Evolutionary conservation across 2,113 vertebrate genomes (phyloP), one percentile per base, ranked within the genome.

Genomic region (Ondatra zibethicus): DNA sequence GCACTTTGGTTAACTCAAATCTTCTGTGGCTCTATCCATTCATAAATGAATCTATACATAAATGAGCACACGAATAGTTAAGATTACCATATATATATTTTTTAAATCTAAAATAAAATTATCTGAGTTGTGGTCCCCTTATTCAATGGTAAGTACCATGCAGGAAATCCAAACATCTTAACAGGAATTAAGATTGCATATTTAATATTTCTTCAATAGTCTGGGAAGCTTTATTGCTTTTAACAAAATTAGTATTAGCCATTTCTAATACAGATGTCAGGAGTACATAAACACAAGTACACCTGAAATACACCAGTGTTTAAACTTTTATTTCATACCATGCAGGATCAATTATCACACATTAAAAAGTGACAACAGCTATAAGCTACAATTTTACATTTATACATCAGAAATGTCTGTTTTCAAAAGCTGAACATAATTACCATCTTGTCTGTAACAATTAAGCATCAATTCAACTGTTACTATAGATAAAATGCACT

Each of bases 201-300:
- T 78, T 17, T 88, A 97, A 93, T 70, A 92, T 92, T 77, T n/a
- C 80, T 87, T 98, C 82, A 92, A 98, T 92, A 97, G 97, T 97
- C 16, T 92, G 75, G 78, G 93, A 92, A 97, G 95, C 68, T 95
- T 92, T 98, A 98, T 96, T 98, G 98, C 98, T 98, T 98, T 97
- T 98, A 98, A 98, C 97, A 98, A 98, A 97, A 98, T 97, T 98
- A 98, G 94, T 98, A 98, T 99, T 97, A 98, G 98, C 98, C 98
- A 98, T 97, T 98, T 98, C 98, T 98, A 98, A 98, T 98, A 99
- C 98, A 99, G 97, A 98, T 94, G 97, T 98, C 98, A 98, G 98
- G 98, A 98, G 98, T 98, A 98, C 98, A 99, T 98, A 98, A 98
- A 98, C 98, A 99, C 98, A 98, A 98, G 98, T 99, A 98, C 98